Evolutionary conservation across 2,888 invertebrate species (phyloP).

Genomic region (Dolichopus griseipennis): DNA sequence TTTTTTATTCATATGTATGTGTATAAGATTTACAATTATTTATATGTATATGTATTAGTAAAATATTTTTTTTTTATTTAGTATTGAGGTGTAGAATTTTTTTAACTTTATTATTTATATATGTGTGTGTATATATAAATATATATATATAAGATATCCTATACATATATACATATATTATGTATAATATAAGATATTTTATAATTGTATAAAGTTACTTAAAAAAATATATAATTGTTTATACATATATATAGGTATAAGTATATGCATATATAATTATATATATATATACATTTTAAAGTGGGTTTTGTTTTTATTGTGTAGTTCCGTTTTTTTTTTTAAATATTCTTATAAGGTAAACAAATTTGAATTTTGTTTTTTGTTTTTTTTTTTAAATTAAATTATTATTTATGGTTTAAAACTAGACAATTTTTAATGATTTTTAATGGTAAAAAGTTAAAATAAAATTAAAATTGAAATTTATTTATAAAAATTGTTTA

Average conservation of each 20-base stretch:
- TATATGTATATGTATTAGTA: background rate
- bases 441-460: no score
- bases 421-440: no score
- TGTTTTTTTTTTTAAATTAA: background rate
- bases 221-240: background rate
- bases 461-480: no score
- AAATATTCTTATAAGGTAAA: background rate
- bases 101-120: no score
- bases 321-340: background rate
- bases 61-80: background rate
- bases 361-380: background rate
- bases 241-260: background rate
- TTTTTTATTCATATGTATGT: background rate
- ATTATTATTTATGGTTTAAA: no score
- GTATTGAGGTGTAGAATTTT: background rate
- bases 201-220: no score
- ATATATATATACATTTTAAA: background rate
- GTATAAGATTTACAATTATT: background rate
- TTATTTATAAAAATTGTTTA: no score
- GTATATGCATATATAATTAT: background rate
- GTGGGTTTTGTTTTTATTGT: background rate
- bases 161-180: background rate
- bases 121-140: background rate
- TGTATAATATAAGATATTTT: background rate
- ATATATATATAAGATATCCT: background rate